A percentile compares a stretch with the other conserved stretches of the same genome.
Conservation (phyloP, 2,113 vertebrate species). For the human (Homo sapiens) region DNA sequence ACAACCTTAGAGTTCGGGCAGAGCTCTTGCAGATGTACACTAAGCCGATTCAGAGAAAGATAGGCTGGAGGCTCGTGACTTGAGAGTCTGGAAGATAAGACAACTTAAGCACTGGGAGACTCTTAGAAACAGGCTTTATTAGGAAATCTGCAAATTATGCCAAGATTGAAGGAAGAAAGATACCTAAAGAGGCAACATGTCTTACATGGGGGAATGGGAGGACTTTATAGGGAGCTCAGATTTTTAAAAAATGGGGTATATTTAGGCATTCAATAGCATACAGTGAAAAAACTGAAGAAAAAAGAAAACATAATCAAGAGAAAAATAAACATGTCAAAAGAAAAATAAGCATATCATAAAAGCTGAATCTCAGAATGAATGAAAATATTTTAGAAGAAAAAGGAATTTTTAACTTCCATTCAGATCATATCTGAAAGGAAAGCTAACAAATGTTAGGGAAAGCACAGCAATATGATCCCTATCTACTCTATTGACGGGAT, state of each 20-base stretch:
- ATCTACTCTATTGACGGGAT: not conserved
- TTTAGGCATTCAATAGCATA: not conserved
- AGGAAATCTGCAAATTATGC: not conserved
- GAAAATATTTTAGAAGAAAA: not conserved
- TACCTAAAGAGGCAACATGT: not conserved
- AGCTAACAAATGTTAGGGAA: not conserved
- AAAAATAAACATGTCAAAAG: not conserved
- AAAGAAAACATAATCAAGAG: not conserved
- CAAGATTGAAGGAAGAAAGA: not conserved
- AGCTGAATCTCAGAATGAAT: conserved; percentile 10
- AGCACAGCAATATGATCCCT: not conserved
- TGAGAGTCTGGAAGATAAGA: not conserved
- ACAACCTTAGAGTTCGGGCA: not conserved
- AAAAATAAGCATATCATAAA: not conserved
- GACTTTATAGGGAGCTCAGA: not conserved
- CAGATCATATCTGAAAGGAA: not conserved
- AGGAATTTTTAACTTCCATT: not conserved
- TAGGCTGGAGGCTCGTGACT: not conserved
- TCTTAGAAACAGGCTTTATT: not conserved
- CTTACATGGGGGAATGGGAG: not conserved
- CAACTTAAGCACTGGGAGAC: not conserved
- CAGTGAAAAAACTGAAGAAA: not conserved
- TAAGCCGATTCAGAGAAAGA: not conserved
- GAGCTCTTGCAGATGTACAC: not conserved
- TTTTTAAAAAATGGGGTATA: not conserved